Percentiles rank a stretch among this genome's conserved stretches.
Evolutionary conservation across 2,113 vertebrate genomes (phyloP).

Genomic region (Ondatra zibethicus): DNA sequence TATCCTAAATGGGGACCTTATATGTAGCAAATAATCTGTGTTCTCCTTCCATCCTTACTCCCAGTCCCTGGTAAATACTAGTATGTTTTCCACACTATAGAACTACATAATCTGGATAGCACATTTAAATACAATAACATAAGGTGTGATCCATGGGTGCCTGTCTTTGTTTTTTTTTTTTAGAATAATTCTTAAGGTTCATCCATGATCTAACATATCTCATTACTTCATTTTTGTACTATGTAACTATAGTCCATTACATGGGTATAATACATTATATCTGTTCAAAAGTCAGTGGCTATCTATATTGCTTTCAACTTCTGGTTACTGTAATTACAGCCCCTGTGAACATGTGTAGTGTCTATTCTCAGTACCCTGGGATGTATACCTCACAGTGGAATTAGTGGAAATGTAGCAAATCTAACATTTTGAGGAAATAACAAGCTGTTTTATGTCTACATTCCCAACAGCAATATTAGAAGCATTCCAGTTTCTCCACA

Average conservation of each 20-base stretch:
- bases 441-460: conserved; percentile 6
- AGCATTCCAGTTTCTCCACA: not conserved
- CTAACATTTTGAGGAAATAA: not conserved
- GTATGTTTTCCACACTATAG: not conserved
- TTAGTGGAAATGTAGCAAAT: not conserved
- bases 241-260: not conserved
- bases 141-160: not conserved
- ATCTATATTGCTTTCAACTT: not conserved
- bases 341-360: not conserved
- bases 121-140: conserved; percentile 1
- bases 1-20: not conserved
- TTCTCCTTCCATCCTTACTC: fast-evolving
- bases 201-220: not conserved
- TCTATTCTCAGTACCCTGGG: not conserved
- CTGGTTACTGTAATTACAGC: not conserved
- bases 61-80: not conserved
- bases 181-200: not conserved
- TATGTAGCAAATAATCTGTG: not conserved
- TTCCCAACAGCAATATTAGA: not conserved
- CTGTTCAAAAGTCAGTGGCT: not conserved
- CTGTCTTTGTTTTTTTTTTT: not conserved
- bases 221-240: not conserved
- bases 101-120: not conserved
- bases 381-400: not conserved
- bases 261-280: not conserved